These are phyloP conservation scores for Pampusana beccarii DNA, from an alignment of 2,113 vertebrate genomes.

Conservation along the genomic window DNA sequence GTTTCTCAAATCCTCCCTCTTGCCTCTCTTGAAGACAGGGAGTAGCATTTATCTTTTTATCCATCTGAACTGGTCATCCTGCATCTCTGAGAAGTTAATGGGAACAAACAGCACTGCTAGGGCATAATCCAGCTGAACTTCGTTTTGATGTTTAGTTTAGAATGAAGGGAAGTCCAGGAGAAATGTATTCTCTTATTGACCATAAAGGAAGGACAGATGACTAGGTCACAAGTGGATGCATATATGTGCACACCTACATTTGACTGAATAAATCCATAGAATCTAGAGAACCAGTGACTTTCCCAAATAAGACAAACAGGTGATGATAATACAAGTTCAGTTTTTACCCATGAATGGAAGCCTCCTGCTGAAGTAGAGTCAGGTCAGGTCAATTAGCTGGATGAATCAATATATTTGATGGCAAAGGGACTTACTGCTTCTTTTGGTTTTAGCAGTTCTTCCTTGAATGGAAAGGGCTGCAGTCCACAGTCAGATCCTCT, in stretches of 20 bases:
- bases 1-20: neutral
- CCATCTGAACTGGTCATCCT: neutral
- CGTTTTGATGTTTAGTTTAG: neutral
- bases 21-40: neutral
- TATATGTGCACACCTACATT: neutral
- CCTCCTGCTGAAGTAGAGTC: neutral
- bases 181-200: neutral
- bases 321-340: neutral
- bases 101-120: neutral
- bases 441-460: neutral
- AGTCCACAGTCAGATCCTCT: neutral
- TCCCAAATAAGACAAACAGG: neutral
- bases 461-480: neutral
- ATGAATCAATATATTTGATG: neutral
- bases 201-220: neutral
- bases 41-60: neutral
- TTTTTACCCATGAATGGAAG: neutral
- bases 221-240: neutral
- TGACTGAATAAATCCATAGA: neutral
- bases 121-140: neutral
- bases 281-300: neutral
- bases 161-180: neutral
- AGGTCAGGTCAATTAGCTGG: neutral
- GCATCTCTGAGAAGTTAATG: neutral
- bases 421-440: neutral